Percentiles rank a stretch among this genome's conserved stretches.
Evolutionary conservation across 2,797 vertebrate genomes (phyloP).

Genomic region (Gobionotothen gibberifrons): DNA sequence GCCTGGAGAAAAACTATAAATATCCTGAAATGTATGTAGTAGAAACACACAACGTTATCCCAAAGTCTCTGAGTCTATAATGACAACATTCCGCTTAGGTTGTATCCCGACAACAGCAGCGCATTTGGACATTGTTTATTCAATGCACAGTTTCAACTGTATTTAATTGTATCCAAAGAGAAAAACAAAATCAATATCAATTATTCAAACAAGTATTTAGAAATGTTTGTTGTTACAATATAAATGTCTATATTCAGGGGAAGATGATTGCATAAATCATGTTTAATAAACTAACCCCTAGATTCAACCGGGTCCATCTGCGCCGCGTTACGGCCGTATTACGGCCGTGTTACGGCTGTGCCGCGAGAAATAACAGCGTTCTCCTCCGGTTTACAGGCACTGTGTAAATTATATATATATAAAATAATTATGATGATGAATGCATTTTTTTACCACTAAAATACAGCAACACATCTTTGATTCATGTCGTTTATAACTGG

Average conservation of each 20-base stretch:
- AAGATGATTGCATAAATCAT: not conserved
- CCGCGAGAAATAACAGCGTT: too few relatives aligned
- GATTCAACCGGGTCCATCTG: too few relatives aligned
- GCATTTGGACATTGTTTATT: not conserved
- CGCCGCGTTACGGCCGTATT: too few relatives aligned
- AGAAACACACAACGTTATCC: not conserved
- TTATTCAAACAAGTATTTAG: not conserved
- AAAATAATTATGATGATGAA: too few relatives aligned
- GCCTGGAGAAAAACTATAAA: not conserved
- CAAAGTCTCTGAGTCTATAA: not conserved
- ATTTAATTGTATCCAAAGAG: too few relatives aligned
- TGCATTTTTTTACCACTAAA: too few relatives aligned
- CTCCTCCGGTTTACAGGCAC: too few relatives aligned
- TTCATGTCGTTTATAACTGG: too few relatives aligned
- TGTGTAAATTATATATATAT: too few relatives aligned
- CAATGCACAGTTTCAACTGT: not conserved
- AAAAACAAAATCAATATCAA: not conserved
- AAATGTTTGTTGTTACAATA: not conserved
- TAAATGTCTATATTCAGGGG: too few relatives aligned
- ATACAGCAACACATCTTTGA: too few relatives aligned
- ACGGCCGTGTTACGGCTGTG: too few relatives aligned
- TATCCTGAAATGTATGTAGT: not conserved
- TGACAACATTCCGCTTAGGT: not conserved
- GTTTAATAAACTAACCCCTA: not conserved
- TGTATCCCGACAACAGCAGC: not conserved